Evolutionary conservation across 37 sponge, comb jelly and placozoan species (phyloP), one percentile per base, ranked within the genome.

Genomic region (Spongilla lacustris): DNA sequence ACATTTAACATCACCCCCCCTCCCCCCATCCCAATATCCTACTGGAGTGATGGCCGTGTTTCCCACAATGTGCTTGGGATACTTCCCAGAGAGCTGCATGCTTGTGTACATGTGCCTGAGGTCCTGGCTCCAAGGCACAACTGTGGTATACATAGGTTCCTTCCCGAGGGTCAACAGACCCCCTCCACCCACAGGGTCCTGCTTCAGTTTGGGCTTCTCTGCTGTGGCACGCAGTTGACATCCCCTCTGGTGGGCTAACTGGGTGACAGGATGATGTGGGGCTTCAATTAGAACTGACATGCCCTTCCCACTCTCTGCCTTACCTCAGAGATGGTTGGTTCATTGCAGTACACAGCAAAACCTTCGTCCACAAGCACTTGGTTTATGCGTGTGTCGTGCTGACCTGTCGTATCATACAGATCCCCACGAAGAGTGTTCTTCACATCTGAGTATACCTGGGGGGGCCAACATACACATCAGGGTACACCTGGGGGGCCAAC

Each of bases 371-470:
- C 81, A 50, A 96, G 81, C 67, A 75, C 36, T 58, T 92, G 71
- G 66, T 96, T 96, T 77, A 96, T 88, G 26, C 81, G 72, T 14
- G 90, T 68, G 35, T 88, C 87, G 8, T 50, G 67, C 14, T 72
- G 34, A 0, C 28, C 58, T 9, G 74, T 89, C 0, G 85, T 84
- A 76, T 94, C 93, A 70, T 81, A 91, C 49, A 96, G 82, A 26
- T 86, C 85, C 73, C 94, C 90, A 68, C 95, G 84, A 24, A 96
- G 86, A 0, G 71, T 68, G 38, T 67, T 81, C 21, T 84, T 72
- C 71, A 96, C 89, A 27, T 92, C 41, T 14, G 93, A 91, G 84
- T 85, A 96, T 13, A 96, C 74, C 97, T 94, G 73, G 25, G 30
- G 49, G 37, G 72, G 48, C n/a, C 23, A 85, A 67, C 69, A 82